phyloP scores from a whole-genome alignment of 2,113 vertebrate genomes.

The Urocolius indicus region DNA sequence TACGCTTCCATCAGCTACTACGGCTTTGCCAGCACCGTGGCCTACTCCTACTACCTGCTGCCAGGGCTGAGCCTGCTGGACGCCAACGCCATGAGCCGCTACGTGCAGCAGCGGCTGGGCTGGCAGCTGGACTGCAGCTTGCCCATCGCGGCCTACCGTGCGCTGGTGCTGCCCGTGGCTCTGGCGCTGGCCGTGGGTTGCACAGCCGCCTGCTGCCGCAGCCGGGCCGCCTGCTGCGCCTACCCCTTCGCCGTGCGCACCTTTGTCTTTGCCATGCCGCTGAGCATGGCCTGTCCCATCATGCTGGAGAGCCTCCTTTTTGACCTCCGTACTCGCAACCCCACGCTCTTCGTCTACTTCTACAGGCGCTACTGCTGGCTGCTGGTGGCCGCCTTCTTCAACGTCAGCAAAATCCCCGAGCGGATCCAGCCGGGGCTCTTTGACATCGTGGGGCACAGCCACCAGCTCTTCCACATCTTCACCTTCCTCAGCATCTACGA shows the following conservation, averaged over 20 bases:
- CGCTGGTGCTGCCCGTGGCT: constrained; percentile 80
- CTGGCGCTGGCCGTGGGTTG: constrained; percentile 81
- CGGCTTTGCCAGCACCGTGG: constrained; percentile 83
- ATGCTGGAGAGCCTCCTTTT: constrained; percentile 84
- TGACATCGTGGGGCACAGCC: constrained; percentile 84
- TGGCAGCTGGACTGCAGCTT: constrained; percentile 81
- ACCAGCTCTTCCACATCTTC: constrained; percentile 85
- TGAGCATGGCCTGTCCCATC: constrained; percentile 86
- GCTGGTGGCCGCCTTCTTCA: constrained; percentile 83
- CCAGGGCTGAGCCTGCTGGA: constrained; percentile 79
- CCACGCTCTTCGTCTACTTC: constrained; percentile 81
- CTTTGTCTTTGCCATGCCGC: constrained; percentile 83
- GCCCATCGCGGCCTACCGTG: constrained; percentile 76
- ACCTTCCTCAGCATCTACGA: constrained; percentile 85
- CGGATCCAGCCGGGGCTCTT: constrained; percentile 82
- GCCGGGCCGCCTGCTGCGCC: constrained; percentile 78
- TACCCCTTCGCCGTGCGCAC: constrained; percentile 83
- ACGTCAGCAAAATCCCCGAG: constrained; percentile 83
- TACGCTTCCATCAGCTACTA: constrained; percentile 86
- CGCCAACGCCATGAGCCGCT: constrained; percentile 72
- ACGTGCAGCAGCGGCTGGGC: constrained; percentile 79
- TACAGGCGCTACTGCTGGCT: constrained; percentile 86
- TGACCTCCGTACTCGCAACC: constrained; percentile 76
- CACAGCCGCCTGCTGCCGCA: constrained; percentile 83
- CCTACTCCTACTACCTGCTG: constrained; percentile 83